Percentiles rank a stretch among this genome's conserved stretches.
Evolutionary conservation across 2,888 invertebrate genomes (phyloP).

Genomic region (Eudemis profundana): DNA sequence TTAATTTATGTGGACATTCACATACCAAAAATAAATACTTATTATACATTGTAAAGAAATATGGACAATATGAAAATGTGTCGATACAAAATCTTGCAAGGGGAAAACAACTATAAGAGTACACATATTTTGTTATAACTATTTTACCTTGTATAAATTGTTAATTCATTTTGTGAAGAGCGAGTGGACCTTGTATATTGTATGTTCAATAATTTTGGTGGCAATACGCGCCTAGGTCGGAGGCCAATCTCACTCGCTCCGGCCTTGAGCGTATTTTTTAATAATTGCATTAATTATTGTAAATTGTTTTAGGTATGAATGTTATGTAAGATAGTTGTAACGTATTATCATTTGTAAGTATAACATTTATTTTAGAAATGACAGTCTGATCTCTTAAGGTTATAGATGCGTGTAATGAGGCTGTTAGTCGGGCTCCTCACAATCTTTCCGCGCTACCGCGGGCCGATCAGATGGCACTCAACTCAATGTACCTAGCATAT

Average conservation of each 20-base stretch:
- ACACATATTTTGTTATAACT: slow-evolving; percentile 79
- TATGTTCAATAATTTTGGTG: slow-evolving; percentile 47
- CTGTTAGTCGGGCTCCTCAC: slow-evolving; percentile 59
- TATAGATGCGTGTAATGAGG: slow-evolving; percentile 63
- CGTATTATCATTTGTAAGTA: slow-evolving; percentile 79
- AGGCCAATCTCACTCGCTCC: slow-evolving; percentile 54
- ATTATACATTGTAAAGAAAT: slow-evolving; percentile 58
- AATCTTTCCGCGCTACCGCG: not conserved
- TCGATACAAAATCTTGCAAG: slow-evolving; percentile 56
- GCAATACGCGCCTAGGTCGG: slow-evolving; percentile 46
- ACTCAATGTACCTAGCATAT: not conserved
- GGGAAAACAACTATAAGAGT: slow-evolving; percentile 59
- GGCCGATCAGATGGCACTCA: not conserved
- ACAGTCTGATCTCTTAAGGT: slow-evolving; percentile 84
- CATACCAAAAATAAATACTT: slow-evolving; percentile 72
- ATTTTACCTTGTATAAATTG: slow-evolving; percentile 73
- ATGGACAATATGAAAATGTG: slow-evolving; percentile 63
- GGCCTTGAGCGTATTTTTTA: slow-evolving; percentile 60
- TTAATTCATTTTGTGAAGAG: slow-evolving; percentile 73
- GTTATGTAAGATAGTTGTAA: slow-evolving; percentile 80
- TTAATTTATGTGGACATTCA: slow-evolving; percentile 72
- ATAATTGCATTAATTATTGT: slow-evolving; percentile 72
- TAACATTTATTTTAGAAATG: slow-evolving; percentile 78
- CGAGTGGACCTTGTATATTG: slow-evolving; percentile 73
- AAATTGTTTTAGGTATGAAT: slow-evolving; percentile 81